Percentiles rank a stretch among this genome's conserved stretches.
Conservation (phyloP, 2,797 vertebrate species). For the Chaetophractus vellerosus region DNA sequence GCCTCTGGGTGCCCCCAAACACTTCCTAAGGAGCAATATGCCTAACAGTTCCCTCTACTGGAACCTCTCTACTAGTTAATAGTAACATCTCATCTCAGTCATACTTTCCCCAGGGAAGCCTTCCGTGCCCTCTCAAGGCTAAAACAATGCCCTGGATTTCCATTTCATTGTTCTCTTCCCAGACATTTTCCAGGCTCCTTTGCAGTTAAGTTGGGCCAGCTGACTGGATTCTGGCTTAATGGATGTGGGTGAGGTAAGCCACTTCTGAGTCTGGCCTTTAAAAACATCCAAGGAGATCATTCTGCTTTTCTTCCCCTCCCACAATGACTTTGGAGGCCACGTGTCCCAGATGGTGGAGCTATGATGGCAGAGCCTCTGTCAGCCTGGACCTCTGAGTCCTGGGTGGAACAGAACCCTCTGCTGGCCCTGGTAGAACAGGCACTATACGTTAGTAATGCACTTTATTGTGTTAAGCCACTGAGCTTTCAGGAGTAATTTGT, state of each 20-base stretch:
- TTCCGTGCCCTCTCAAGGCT: not conserved
- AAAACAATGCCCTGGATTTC: not conserved
- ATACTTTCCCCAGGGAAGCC: not conserved
- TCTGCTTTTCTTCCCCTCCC: not conserved
- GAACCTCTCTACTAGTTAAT: not conserved
- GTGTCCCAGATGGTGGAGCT: not conserved
- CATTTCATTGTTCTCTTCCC: not conserved
- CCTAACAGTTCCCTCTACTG: no score
- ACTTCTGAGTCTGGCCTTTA: not conserved
- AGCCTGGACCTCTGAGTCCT: not conserved
- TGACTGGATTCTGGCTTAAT: not conserved
- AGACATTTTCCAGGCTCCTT: not conserved
- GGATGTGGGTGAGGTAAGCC: not conserved
- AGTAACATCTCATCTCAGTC: not conserved
- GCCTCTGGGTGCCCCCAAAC: not conserved
- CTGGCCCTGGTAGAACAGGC: not conserved
- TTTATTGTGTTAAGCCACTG: not conserved
- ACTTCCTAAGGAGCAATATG: not conserved
- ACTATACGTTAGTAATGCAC: not conserved
- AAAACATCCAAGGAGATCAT: not conserved
- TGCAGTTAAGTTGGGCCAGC: not conserved
- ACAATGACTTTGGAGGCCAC: not conserved
- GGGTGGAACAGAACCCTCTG: not conserved
- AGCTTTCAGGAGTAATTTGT: not conserved
- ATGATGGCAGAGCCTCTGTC: not conserved